A percentile compares a stretch with the other conserved stretches of the same genome.
These are phyloP conservation scores for Exaiptasia diaphana DNA, from an alignment of 64 coral and sea anemone genomes.

Conservation along the genomic window DNA sequence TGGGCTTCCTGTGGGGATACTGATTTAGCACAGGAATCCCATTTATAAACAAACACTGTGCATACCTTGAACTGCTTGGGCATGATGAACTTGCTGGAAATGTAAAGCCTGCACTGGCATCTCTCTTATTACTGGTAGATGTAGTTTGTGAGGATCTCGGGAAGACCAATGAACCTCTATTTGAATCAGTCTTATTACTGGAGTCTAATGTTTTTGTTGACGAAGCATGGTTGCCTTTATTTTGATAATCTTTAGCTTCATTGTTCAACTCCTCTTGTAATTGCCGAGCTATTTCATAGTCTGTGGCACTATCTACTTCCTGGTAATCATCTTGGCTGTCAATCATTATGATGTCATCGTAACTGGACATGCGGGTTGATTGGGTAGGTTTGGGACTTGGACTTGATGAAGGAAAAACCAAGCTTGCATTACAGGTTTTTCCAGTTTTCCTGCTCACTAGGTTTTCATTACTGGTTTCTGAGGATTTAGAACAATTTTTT, in stretches of 20 bases:
- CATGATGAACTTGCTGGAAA: neutral
- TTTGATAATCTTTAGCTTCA: too few relatives aligned
- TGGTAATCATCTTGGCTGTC: neutral
- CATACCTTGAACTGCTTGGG: neutral
- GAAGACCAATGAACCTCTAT: neutral
- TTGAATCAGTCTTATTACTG: too few relatives aligned
- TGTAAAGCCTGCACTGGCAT: neutral
- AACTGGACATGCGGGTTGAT: too few relatives aligned
- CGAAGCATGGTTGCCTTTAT: too few relatives aligned
- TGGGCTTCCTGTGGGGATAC: too few relatives aligned
- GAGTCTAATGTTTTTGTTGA: too few relatives aligned
- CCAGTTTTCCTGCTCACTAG: neutral
- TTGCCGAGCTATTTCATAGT: neutral
- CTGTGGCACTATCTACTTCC: neutral
- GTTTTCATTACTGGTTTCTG: too few relatives aligned
- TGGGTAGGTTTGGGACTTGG: neutral
- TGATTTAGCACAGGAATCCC: too few relatives aligned
- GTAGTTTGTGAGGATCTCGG: neutral
- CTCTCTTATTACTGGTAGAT: neutral
- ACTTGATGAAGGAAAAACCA: neutral
- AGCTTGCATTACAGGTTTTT: neutral
- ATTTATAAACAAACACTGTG: too few relatives aligned
- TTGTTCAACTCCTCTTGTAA: neutral
- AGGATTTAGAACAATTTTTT: too few relatives aligned
- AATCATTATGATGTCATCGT: neutral